Evolutionary conservation across 2,797 vertebrate genomes (phyloP).

Genomic region (Peromyscus eremicus): DNA sequence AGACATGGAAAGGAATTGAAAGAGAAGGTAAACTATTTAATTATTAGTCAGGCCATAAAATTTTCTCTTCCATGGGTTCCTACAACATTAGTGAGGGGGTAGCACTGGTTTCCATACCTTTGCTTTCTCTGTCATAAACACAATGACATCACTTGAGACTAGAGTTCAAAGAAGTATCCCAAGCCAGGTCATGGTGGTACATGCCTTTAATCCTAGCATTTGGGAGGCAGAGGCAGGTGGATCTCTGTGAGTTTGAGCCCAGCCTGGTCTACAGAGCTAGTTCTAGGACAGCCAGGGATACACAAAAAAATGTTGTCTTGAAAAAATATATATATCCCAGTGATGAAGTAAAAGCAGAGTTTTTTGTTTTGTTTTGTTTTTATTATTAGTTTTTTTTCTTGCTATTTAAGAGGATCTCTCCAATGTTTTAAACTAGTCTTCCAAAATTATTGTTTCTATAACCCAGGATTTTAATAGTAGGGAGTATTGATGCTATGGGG

Average conservation of each 20-base stretch:
- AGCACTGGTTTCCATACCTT: background rate
- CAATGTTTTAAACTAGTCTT: conserved; percentile 23
- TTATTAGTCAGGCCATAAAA: background rate
- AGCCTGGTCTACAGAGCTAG: background rate
- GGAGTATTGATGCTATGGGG: conserved; percentile 19
- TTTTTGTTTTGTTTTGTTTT: background rate
- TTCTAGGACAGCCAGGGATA: background rate
- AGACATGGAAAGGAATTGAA: background rate
- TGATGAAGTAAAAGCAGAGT: background rate
- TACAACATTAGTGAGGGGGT: background rate
- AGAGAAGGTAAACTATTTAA: background rate
- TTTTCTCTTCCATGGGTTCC: background rate
- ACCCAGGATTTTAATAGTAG: conserved; percentile 33
- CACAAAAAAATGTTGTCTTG: background rate
- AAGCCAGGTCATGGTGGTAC: background rate
- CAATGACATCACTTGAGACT: background rate
- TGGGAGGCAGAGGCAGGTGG: background rate
- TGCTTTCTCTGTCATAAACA: background rate
- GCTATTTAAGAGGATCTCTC: background rate
- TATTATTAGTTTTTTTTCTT: background rate
- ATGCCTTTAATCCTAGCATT: background rate
- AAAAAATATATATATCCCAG: background rate
- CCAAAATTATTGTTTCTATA: conserved; percentile 41
- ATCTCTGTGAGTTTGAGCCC: background rate
- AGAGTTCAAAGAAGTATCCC: background rate